Base-by-base conservation (phyloP, 2,888 invertebrate genomes). In the Zaprionus bogoriensis region DNA sequence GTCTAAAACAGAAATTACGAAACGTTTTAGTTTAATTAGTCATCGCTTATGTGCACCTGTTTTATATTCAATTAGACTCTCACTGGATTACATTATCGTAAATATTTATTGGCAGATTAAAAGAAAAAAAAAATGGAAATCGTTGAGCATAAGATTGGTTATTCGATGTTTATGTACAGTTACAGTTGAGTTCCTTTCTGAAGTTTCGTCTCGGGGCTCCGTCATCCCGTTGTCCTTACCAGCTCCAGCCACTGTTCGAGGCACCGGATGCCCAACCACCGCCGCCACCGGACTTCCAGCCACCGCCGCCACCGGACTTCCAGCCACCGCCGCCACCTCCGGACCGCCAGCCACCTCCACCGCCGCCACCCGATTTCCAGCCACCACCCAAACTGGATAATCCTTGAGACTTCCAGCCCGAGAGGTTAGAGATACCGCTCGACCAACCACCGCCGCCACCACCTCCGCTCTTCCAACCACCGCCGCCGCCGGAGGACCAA, bases 171-270 rank as follows among this genome's bases (percentile, higher is more conserved):
- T 28, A 27, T 60, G 25, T 23, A 53, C 73, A 70, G 41, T 48
- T 69, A 62, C 57, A 54, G 57, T n/a, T n/a, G n/a, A n/a, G n/a
- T 60, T 67, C 23, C 39, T 44, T 66, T 46, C 4, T 27, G 6
- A 20, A 38, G 42, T 51, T n/a, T n/a, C 52, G 47, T 19, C 20
- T 48, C 9, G n/a, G 14, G 44, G 46, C 28, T 51, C 5, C 12
- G 28, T 39, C 45, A 7, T 45, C 10, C 14, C n/a, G 12, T 20
- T 20, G 14, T 5, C 7, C 23, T 48, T 82, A 81, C 81, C 81
- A 76, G 48, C 84, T 79, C 79, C 79, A 83, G 52, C 61, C 76
- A 17, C 70, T 17, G 61, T 47, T 50, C 7, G 48, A 47, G 1
- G 42, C 38, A 10, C 66, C 54, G 14, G 63, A 67, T 17, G 67